Base-by-base conservation (phyloP, 2,888 invertebrate species). In the Machimus atricapillus region DNA sequence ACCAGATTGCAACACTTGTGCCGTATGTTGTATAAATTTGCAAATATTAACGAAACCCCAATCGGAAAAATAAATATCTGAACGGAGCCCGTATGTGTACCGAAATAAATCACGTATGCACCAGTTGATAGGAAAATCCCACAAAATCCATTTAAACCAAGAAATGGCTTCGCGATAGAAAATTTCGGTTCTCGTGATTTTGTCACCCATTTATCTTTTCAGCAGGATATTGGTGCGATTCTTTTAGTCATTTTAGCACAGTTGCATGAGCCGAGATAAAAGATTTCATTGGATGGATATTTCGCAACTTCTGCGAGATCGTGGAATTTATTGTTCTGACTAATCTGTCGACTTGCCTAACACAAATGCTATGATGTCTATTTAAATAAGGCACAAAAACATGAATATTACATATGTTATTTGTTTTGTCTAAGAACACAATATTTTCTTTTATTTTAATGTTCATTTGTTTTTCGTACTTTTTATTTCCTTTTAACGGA, bases 261-360 rank as follows among this genome's bases (percentile, higher is more conserved):
- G 58, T 56, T 56, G 31, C 56, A 6, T 37, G 31, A 7, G n/a
- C 23, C 66, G 37, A 66, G 37, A 9, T 40, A 40, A 83, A 66
- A 16, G 83, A 83, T 66, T 83, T 83, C 40, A 83, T 83, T 83
- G 66, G 19, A 37, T 40, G 66, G 66, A 83, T 66, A 66, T 19
- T 27, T 52, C 23, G n/a, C 7, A 83, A 73, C 37, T 31, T 37
- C 46, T 40, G 23, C 58, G n/a, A 19, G 31, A 37, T 31, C 76
- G 4, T 14, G 34, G 27, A 37, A 34, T 14, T 16, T 83, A 19
- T 83, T 16, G 58, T 40, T 23, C 19, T 1, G 31, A 58, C 83
- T 83, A 40, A 83, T 66, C 83, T 40, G 40, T 34, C 34, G 34
- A 34, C 7, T 34, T 34, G 6, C 34, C 34, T 1, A 7, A 34